phyloP scores from a whole-genome alignment of 2,797 vertebrate species.

The Argya squamiceps region DNA sequence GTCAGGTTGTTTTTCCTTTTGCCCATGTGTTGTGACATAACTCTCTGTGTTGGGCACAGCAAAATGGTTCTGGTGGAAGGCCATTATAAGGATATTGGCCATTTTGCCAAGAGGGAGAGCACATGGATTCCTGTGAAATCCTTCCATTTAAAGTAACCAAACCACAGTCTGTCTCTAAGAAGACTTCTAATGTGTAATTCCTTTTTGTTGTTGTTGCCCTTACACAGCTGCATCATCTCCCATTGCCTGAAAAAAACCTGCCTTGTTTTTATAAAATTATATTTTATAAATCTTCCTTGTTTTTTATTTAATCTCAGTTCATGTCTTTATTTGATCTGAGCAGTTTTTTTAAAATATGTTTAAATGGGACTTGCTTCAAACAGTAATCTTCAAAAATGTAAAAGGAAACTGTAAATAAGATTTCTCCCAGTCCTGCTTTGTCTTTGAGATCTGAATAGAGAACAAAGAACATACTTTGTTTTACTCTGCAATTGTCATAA shows the following conservation, averaged over 20 bases:
- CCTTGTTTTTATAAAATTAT: background rate
- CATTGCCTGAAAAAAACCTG: background rate
- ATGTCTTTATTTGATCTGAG: background rate
- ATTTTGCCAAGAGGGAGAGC: background rate
- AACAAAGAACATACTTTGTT: background rate
- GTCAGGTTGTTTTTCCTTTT: background rate
- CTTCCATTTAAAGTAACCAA: background rate
- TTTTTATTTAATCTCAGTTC: background rate
- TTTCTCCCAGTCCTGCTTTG: background rate
- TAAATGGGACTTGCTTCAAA: background rate
- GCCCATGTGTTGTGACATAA: fast-evolving
- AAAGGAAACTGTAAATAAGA: background rate
- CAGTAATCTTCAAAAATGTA: background rate
- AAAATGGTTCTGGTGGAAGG: background rate
- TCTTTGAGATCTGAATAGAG: background rate
- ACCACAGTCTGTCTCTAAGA: background rate
- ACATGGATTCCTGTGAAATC: background rate
- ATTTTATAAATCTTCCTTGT: background rate
- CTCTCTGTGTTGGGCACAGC: background rate
- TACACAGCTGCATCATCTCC: background rate
- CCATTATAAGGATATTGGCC: background rate
- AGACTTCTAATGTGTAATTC: background rate
- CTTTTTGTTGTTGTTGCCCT: background rate
- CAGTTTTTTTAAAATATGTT: background rate
- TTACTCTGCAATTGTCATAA: background rate